These are phyloP conservation scores for Trogon surrucura DNA, from an alignment of 2,113 vertebrate genomes.

Conservation along the genomic window DNA sequence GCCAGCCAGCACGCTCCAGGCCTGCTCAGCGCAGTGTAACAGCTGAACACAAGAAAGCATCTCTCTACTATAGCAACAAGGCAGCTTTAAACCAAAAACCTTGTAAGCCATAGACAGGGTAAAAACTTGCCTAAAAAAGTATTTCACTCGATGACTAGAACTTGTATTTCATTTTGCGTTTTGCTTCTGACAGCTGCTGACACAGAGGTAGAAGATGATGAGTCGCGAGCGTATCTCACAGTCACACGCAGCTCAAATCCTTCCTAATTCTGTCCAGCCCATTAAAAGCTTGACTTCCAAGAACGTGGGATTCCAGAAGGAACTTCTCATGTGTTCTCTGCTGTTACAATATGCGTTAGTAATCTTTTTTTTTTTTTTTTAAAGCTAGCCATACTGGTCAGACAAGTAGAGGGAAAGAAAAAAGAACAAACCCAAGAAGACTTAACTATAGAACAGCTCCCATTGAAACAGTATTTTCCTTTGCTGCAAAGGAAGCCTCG, in stretches of 20 bases:
- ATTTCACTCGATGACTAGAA: not conserved
- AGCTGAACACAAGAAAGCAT: not conserved
- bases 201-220: not conserved
- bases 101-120: not conserved
- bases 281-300: not conserved
- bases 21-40: not conserved
- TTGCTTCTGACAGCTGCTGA: not conserved
- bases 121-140: not conserved
- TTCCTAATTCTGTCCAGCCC: not conserved
- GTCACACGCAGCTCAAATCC: rapidly evolving
- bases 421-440: no score
- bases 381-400: not conserved
- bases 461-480: not conserved
- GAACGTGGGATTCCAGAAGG: not conserved
- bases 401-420: not conserved
- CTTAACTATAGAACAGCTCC: not conserved
- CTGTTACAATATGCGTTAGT: not conserved
- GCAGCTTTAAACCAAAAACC: not conserved
- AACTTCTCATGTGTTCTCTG: not conserved
- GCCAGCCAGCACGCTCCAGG: not conserved
- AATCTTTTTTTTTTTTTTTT: not conserved
- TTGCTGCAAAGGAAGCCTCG: not conserved
- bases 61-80: not conserved
- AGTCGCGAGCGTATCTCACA: not conserved
- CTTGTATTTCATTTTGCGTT: not conserved